These are phyloP conservation scores for Siniperca obscura DNA, from an alignment of 2,797 vertebrate species.

Conservation along the genomic window DNA sequence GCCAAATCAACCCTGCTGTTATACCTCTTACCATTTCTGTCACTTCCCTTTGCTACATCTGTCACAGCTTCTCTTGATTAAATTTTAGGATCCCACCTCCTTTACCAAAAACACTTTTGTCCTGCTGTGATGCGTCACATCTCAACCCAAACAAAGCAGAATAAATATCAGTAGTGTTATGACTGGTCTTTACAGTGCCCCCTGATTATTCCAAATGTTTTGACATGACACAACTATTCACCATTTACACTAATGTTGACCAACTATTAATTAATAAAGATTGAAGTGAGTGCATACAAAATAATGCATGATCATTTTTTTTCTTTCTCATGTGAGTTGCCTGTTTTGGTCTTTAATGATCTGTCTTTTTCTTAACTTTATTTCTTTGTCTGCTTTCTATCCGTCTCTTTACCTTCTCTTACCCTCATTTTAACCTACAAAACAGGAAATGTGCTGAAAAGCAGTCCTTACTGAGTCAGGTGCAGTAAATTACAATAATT, in stretches of 20 bases:
- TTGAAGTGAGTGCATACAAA: slow-evolving; percentile 79
- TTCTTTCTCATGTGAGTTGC: slow-evolving; percentile 11
- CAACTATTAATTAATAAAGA: slow-evolving; percentile 83
- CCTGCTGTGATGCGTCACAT: slow-evolving; percentile 30
- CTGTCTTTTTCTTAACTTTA: not conserved
- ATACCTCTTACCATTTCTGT: slow-evolving; percentile 20
- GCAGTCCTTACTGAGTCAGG: not conserved
- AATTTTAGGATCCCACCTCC: slow-evolving; percentile 22
- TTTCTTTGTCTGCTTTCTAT: not conserved
- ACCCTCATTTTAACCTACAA: slow-evolving; percentile 9
- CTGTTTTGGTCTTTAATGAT: not conserved
- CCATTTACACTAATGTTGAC: slow-evolving; percentile 65
- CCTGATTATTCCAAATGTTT: slow-evolving; percentile 46
- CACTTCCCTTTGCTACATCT: slow-evolving; percentile 30
- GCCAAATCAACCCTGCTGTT: slow-evolving; percentile 37
- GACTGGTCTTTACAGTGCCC: slow-evolving; percentile 23
- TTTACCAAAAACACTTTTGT: slow-evolving; percentile 36
- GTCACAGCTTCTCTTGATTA: slow-evolving; percentile 23
- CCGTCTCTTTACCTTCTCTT: not conserved
- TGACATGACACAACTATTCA: slow-evolving; percentile 52
- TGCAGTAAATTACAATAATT: not conserved
- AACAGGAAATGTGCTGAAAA: slow-evolving; percentile 8
- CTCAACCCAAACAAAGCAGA: slow-evolving; percentile 33
- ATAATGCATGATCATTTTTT: slow-evolving; percentile 40
- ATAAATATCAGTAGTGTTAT: slow-evolving; percentile 4